Evolutionary conservation across 1,140 invertebrate genomes (phyloP).

Genomic region (Zelostemma sp.): DNA sequence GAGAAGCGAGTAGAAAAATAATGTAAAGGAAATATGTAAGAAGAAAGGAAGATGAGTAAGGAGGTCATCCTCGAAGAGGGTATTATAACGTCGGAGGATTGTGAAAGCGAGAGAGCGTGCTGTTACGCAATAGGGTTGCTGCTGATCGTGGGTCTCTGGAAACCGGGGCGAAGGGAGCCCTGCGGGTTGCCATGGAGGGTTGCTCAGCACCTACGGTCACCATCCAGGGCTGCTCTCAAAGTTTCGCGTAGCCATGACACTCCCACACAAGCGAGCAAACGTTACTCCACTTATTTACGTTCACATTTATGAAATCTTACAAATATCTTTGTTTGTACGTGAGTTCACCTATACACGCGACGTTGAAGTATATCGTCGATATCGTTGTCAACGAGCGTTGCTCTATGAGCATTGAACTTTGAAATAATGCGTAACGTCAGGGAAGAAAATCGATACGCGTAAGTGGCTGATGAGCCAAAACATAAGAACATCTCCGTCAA

Average conservation of each 20-base stretch:
- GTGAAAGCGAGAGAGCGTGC: slow-evolving; percentile 36
- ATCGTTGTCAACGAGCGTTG: slow-evolving; percentile 37
- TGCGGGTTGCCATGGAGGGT: slow-evolving; percentile 60
- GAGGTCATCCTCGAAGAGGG: slow-evolving; percentile 29
- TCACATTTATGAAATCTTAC: slow-evolving; percentile 4
- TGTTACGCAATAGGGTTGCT: slow-evolving; percentile 58
- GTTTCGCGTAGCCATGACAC: slow-evolving; percentile 44
- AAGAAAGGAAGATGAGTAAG: slow-evolving; percentile 28
- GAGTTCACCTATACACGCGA: slow-evolving; percentile 3
- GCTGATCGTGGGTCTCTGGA: slow-evolving; percentile 57
- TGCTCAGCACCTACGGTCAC: slow-evolving; percentile 54
- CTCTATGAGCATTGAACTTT: slow-evolving; percentile 46
- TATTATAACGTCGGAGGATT: slow-evolving; percentile 29
- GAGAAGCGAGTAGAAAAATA: slow-evolving; percentile 6
- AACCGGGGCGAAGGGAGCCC: slow-evolving; percentile 49
- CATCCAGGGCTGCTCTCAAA: slow-evolving; percentile 39
- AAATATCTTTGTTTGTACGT: no score
- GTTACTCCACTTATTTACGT: neutral
- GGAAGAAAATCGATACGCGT: slow-evolving; percentile 33
- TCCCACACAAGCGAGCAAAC: slow-evolving; percentile 23
- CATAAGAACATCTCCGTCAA: no score
- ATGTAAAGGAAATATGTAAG: slow-evolving; percentile 8
- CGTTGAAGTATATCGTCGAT: slow-evolving; percentile 15
- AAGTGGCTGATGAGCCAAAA: slow-evolving; percentile 8
- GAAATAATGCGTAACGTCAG: slow-evolving; percentile 37